Conservation (phyloP, 2,797 vertebrate genomes). For the Paratrypauchen microcephalus region DNA sequence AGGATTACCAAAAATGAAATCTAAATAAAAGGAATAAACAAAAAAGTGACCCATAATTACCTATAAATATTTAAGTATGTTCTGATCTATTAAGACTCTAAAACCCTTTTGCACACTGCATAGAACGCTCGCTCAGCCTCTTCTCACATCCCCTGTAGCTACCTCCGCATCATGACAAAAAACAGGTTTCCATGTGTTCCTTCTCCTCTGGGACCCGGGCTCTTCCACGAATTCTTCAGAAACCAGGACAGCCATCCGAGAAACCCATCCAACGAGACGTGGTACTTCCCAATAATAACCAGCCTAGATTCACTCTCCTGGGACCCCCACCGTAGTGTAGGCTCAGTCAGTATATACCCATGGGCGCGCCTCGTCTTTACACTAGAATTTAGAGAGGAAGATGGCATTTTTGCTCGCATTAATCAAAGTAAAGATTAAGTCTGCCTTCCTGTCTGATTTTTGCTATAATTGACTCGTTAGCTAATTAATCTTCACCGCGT, state of each 20-base stretch:
- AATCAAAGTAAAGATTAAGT: background rate
- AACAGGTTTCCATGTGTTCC: conserved; percentile 18
- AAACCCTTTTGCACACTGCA: background rate
- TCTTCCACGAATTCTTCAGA: background rate
- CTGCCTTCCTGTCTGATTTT: background rate
- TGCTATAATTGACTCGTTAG: background rate
- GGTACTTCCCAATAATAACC: background rate
- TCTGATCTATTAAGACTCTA: background rate
- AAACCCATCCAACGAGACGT: background rate
- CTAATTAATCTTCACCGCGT: background rate
- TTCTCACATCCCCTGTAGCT: background rate
- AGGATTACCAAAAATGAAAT: background rate
- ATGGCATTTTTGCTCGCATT: conserved; percentile 1
- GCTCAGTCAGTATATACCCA: background rate
- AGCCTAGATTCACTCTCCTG: background rate
- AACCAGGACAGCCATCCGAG: conserved; percentile 7
- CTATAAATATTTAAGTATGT: background rate
- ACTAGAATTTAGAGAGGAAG: background rate
- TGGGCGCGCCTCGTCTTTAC: background rate
- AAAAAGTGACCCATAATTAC: background rate
- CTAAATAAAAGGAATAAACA: background rate
- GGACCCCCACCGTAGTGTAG: background rate
- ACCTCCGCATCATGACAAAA: conserved; percentile 17
- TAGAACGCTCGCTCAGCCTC: background rate
- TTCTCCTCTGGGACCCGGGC: conserved; percentile 33